Evolutionary conservation across 2,888 invertebrate genomes (phyloP).

Genomic region (Drosophila subsilvestris): DNA sequence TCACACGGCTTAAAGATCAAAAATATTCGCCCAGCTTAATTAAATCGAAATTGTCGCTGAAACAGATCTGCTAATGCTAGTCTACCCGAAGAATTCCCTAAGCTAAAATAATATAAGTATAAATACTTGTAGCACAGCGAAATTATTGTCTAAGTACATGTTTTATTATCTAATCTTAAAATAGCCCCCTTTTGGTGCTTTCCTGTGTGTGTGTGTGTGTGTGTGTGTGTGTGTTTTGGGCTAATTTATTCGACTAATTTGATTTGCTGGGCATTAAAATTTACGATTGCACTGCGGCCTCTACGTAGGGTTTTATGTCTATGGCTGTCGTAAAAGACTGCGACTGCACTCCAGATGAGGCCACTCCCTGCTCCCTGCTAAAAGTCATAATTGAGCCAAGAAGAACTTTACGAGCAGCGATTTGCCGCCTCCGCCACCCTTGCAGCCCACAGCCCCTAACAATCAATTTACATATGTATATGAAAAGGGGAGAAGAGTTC

Average conservation of each 20-base stretch:
- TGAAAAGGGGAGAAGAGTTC: neutral
- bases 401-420: neutral
- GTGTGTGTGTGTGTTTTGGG: no score
- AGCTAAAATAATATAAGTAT: no score
- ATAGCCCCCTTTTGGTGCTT: neutral
- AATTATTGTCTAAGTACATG: no score
- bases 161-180: neutral
- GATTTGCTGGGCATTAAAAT: slow-evolving; percentile 54
- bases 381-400: neutral
- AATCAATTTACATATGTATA: neutral
- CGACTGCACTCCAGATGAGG: neutral
- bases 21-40: no score
- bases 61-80: no score
- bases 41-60: no score
- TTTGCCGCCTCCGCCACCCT: neutral
- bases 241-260: slow-evolving; percentile 48
- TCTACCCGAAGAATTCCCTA: no score
- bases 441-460: neutral
- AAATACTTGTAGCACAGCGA: no score
- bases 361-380: neutral
- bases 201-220: no score
- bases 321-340: slow-evolving; percentile 47
- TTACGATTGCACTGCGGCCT: slow-evolving; percentile 63
- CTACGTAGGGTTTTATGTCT: slow-evolving; percentile 53
- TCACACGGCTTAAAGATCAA: no score